Conservation (phyloP, 2,888 invertebrate genomes). For the Smittia aterrima region DNA sequence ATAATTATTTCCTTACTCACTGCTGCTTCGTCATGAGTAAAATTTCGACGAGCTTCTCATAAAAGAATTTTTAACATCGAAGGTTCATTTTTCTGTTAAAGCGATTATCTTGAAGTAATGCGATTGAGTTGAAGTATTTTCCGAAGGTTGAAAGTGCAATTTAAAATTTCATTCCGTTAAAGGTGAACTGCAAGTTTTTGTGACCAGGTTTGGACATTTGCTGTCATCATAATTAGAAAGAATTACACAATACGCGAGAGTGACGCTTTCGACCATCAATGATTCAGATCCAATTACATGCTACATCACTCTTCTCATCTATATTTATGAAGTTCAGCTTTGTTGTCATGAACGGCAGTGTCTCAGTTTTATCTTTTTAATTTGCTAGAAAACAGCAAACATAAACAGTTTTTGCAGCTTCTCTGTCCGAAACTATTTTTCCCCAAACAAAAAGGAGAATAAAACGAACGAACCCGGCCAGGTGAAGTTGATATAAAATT, state of each 20-base stretch:
- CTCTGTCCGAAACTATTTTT: conserved; percentile 4
- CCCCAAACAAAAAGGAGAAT: background rate
- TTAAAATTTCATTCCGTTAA: background rate
- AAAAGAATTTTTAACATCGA: too few relatives aligned
- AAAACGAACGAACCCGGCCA: background rate
- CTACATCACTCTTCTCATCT: conserved; percentile 4
- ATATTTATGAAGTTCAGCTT: conserved; percentile 27
- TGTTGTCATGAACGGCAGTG: conserved; percentile 13
- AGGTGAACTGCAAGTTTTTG: background rate
- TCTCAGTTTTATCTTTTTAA: conserved; percentile 24
- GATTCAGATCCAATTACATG: conserved; percentile 39
- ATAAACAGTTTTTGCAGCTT: conserved; percentile 19
- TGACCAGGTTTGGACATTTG: background rate
- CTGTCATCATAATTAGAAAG: too few relatives aligned
- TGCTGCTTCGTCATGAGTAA: background rate
- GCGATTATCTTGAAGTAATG: too few relatives aligned
- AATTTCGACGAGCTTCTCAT: too few relatives aligned
- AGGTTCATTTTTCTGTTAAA: too few relatives aligned
- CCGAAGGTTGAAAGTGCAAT: too few relatives aligned
- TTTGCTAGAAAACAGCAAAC: conserved; percentile 16
- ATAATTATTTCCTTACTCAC: background rate
- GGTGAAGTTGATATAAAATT: conserved; percentile 9
- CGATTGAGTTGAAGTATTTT: too few relatives aligned
- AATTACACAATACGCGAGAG: too few relatives aligned
- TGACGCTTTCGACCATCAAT: conserved; percentile 18